Percentiles rank a stretch among this genome's conserved stretches.
These are phyloP conservation scores for Crotalus helleri DNA, from an alignment of 2,113 vertebrate species.

Conservation along the genomic window DNA sequence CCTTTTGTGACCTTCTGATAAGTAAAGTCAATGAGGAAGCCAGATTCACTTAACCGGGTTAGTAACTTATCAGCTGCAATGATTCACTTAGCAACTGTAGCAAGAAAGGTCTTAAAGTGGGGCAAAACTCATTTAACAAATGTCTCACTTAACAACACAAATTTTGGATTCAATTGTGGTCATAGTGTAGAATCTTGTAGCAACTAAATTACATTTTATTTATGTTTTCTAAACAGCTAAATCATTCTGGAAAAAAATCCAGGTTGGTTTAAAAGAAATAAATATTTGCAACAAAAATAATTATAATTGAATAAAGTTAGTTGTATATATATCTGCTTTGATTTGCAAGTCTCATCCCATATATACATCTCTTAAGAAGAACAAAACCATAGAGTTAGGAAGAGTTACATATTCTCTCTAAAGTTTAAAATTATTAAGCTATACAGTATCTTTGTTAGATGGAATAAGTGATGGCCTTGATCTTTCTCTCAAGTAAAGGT, in stretches of 20 bases:
- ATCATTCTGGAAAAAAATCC: not conserved
- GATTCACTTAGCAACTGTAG: not conserved
- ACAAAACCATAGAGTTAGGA: not conserved
- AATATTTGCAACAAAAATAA: not conserved
- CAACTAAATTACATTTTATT: not conserved
- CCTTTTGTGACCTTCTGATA: not conserved
- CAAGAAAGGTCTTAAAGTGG: not conserved
- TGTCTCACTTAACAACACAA: not conserved
- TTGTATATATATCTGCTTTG: not conserved
- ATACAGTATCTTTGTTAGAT: not conserved
- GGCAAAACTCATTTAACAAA: not conserved
- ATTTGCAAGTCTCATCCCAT: not conserved
- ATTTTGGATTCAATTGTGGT: not conserved
- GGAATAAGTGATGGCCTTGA: not conserved
- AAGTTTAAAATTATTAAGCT: not conserved
- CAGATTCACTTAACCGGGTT: not conserved
- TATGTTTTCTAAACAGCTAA: not conserved
- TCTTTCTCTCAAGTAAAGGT: not conserved
- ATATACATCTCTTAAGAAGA: not conserved
- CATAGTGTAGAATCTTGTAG: not conserved
- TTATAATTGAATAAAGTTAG: not conserved
- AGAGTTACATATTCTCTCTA: not conserved
- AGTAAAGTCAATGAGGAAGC: not conserved
- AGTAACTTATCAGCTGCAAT: not conserved
- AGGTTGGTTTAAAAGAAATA: not conserved